Base-by-base conservation (phyloP, 2,888 invertebrate species). In the Caenorhabditis panamensis region DNA sequence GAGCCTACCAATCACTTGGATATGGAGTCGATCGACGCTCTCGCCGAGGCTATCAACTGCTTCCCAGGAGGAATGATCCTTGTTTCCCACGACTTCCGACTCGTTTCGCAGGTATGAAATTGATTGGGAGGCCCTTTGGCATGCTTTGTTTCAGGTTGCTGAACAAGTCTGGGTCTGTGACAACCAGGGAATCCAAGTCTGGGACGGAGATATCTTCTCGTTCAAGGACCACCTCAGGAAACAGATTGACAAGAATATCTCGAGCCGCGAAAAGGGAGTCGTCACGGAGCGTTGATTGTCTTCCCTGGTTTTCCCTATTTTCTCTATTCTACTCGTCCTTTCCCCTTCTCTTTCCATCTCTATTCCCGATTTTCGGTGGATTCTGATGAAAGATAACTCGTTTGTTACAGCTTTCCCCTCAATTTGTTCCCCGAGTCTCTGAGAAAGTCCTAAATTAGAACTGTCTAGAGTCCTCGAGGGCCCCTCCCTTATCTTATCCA, bases 161-260 rank as follows among this genome's bases (percentile, higher is more conserved):
- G 95, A 99, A 92, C 96, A 97, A 92, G 98, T 99, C 92, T 99
- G 98, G 99, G 95, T 99, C 54, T 99, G 99, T 92, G 97, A 98
- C 92, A 95, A 99, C 84, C 95, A 95, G 89, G 94, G 95, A 4
- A 95, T 96, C 68, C 97, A 96, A 28, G 97, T 97, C 92, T 99
- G 98, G 97, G 94, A 95, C 86, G 97, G 97, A 18, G 95, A 95
- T 90, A 99, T 99, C 93, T 94, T 96, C 89, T 94, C 95, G 81
- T 99, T 98, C 93, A 99, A 99, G 93, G 95, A 96, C 91, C 95
- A 95, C 91, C 93, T 99, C 85, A 95, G 96, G 91, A 94, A 94
- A 76, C 95, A 95, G 92, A 95, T 97, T 88, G 92, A 94, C 58
- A 95, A 95, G 89, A 94, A 95, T 31, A 59, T 75, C 53, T 47